Base-by-base conservation (phyloP, 2,888 invertebrate genomes). In the Dynastes tityus region DNA sequence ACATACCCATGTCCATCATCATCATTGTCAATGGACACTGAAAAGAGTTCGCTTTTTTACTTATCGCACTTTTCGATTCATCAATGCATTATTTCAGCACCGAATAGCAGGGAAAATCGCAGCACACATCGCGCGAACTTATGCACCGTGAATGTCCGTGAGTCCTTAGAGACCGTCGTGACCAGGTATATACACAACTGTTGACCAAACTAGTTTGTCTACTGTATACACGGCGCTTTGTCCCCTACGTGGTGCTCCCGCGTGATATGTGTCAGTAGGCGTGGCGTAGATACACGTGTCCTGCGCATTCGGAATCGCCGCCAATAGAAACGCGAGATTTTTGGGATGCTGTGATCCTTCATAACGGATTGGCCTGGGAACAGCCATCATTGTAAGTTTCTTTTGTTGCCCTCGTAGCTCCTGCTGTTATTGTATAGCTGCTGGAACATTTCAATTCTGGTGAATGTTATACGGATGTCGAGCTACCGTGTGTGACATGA, bases 1-100 rank as follows among this genome's bases (percentile, higher is more conserved):
- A 94, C 94, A 94, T 94, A 87, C 94, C 93, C 91, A 94, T 91
- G 92, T 94, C 94, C 94, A 94, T 94, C 92, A 92, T 94, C 93
- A 94, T 94, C 94, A 94, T 94, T 85, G 84, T 88, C 85, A 64
- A 51, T 40, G 49, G 75, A 79, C 76, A 71, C 13, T 16, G 22
- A 16, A 58, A 29, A 76, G 67, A 67, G 70, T 51, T 63, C 53
- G 55, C 65, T 32, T 61, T 74, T 61, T 49, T 70, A 53, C 45
- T 49, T 61, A 61, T 68, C 29, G 68, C 58, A 68, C 77, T 77
- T 22, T 53, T 22, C 53, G 71, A 74, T 64, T 51, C 74, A 78
- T 73, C 55, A 51, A 61, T 63, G 29, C 40, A 49, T 64, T 27
- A 22, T 40, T 65, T 76, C 67, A 67, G 40, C 37, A 64, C 64